These are phyloP conservation scores for Vulpes ferrilata DNA, from an alignment of 2,113 vertebrate species.

Conservation along the genomic window DNA sequence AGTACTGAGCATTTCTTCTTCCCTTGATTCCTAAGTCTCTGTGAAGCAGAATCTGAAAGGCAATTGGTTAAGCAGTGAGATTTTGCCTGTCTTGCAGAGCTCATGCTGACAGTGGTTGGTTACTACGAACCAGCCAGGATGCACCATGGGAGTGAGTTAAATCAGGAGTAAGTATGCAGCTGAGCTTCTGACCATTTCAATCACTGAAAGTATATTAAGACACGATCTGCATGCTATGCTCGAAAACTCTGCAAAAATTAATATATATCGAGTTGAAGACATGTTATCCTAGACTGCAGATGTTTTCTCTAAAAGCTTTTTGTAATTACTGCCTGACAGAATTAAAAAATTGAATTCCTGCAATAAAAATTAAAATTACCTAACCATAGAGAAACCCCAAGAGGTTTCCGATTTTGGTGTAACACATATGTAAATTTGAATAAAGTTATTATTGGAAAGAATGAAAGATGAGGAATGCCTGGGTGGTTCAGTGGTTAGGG, in stretches of 20 bases:
- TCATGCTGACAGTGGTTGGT: background rate
- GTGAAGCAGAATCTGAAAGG: background rate
- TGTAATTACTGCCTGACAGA: background rate
- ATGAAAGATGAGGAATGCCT: too few species aligned
- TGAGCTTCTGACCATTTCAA: background rate
- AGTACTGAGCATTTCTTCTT: background rate
- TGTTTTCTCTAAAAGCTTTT: background rate
- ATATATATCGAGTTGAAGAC: background rate
- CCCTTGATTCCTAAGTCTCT: background rate
- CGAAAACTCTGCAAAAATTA: background rate
- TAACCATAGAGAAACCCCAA: background rate
- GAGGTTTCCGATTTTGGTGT: background rate
- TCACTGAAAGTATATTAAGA: too few species aligned
- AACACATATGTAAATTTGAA: too few species aligned
- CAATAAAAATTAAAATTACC: background rate
- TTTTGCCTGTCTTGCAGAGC: background rate
- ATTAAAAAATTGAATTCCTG: background rate
- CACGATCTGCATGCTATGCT: too few species aligned
- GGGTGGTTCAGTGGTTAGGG: too few species aligned
- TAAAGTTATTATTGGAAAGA: too few species aligned
- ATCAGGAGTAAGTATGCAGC: too few species aligned
- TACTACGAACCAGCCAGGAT: background rate
- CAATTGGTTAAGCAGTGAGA: background rate
- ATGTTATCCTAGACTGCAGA: too few species aligned
- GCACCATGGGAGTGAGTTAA: too few species aligned